Percentiles rank a stretch among this genome's conserved stretches.
Conservation (phyloP, 2,113 vertebrate genomes). For the Phycodurus eques region DNA sequence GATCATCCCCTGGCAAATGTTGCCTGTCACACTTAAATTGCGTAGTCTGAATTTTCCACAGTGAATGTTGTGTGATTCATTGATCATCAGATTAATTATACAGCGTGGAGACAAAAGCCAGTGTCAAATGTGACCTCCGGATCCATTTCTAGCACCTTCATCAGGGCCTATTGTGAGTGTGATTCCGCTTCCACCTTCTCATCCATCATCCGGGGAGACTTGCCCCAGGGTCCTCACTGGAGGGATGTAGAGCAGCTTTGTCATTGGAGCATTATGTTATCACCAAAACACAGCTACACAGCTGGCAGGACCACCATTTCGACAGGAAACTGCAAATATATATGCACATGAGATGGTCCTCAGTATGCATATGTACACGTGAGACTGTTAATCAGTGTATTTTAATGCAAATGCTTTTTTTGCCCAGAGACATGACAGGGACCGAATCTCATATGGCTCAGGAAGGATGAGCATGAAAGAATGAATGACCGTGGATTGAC, state of each 20-base stretch:
- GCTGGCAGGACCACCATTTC: slow-evolving; percentile 38
- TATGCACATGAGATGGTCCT: slow-evolving; percentile 14
- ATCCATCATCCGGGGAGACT: slow-evolving; percentile 29
- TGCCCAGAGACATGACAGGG: slow-evolving; percentile 5
- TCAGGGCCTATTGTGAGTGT: slow-evolving; percentile 32
- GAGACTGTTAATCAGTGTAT: slow-evolving; percentile 5
- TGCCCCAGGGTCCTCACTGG: slow-evolving; percentile 29
- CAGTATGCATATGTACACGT: neutral
- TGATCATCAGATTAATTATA: slow-evolving; percentile 18
- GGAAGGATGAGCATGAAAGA: neutral
- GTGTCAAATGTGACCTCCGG: slow-evolving; percentile 29
- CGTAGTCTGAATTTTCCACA: slow-evolving; percentile 10
- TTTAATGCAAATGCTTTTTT: neutral
- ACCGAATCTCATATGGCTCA: neutral
- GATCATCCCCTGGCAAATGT: slow-evolving; percentile 28
- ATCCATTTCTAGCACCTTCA: slow-evolving; percentile 30
- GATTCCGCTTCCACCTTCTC: slow-evolving; percentile 45
- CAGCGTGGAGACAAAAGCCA: slow-evolving; percentile 5
- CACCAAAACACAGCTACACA: slow-evolving; percentile 44
- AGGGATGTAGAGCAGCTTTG: slow-evolving; percentile 36
- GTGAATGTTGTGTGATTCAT: slow-evolving; percentile 19
- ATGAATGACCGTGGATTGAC: slow-evolving; percentile 13
- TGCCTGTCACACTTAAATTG: slow-evolving; percentile 23
- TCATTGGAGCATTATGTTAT: slow-evolving; percentile 57
- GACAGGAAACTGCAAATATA: slow-evolving; percentile 25